Evolutionary conservation across 2,113 vertebrate species (phyloP).

Genomic region (Galemys pyrenaicus): DNA sequence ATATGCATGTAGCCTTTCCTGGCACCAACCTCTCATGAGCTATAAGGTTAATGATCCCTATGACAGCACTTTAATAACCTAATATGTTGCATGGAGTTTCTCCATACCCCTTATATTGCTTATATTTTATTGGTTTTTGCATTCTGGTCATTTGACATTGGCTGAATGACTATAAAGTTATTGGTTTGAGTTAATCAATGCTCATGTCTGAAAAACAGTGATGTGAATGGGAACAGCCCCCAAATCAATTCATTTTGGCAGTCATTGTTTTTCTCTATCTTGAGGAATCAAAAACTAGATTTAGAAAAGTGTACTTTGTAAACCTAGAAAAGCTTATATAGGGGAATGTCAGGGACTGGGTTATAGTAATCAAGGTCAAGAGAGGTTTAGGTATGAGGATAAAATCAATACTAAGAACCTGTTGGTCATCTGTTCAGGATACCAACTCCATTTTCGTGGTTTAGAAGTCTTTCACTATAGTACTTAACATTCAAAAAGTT

Average conservation of each 20-base stretch:
- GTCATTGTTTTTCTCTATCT: not conserved
- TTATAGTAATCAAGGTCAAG: not conserved
- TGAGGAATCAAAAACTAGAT: constrained; percentile 7
- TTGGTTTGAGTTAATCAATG: not conserved
- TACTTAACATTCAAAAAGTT: no score
- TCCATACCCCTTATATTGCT: not conserved
- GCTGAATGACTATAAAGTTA: not conserved
- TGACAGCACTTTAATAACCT: not conserved
- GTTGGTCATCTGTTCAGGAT: no score
- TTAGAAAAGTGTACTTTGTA: constrained; percentile 10
- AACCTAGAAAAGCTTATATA: not conserved
- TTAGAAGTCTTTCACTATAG: no score
- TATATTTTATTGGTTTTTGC: not conserved
- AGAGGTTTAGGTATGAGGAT: not conserved
- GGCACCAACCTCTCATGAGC: not conserved
- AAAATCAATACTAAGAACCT: no score
- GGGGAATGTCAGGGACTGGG: not conserved
- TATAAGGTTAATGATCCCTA: not conserved
- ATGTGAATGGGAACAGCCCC: not conserved
- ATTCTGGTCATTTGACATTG: no score
- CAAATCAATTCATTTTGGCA: not conserved
- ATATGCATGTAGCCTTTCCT: not conserved
- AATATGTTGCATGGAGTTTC: not conserved
- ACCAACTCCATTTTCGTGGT: no score
- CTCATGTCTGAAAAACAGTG: not conserved